phyloP scores from a whole-genome alignment of 2,113 vertebrate genomes.

The Phrynocephalus versicolor region DNA sequence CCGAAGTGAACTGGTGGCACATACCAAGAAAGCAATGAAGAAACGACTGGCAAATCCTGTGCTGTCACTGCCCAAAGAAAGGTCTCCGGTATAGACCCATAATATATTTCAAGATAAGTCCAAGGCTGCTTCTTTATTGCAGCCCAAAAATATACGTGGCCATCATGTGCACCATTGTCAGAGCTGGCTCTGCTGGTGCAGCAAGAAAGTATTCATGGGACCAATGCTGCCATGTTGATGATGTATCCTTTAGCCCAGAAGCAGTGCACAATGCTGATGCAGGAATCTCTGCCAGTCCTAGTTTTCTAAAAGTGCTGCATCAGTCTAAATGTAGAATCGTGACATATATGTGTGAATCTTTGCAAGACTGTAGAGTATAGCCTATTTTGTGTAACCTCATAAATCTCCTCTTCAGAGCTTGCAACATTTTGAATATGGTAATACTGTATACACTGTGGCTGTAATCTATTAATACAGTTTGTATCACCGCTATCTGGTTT shows the following conservation, averaged over 20 bases:
- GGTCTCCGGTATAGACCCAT: neutral
- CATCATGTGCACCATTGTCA: neutral
- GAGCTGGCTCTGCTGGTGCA: neutral
- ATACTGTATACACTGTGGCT: slow-evolving; percentile 9
- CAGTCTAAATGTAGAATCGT: neutral
- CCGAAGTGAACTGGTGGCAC: no score
- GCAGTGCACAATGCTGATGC: neutral
- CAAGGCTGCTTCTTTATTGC: neutral
- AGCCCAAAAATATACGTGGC: neutral
- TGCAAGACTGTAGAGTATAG: slow-evolving; percentile 18
- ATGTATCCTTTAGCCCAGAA: neutral
- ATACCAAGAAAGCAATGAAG: neutral
- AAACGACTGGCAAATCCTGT: neutral
- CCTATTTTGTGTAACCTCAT: slow-evolving; percentile 30
- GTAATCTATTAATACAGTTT: slow-evolving; percentile 9
- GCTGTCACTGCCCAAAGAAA: no score
- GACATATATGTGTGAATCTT: slow-evolving; percentile 8
- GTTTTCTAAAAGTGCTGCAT: no score
- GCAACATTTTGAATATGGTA: slow-evolving; percentile 1
- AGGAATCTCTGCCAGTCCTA: neutral
- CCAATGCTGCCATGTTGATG: neutral
- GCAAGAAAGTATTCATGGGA: neutral
- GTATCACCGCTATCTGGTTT: neutral
- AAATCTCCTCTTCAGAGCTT: neutral
- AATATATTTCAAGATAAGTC: neutral